Base-by-base conservation (phyloP, 2,113 vertebrate species). In the Ramphastos sulfuratus region DNA sequence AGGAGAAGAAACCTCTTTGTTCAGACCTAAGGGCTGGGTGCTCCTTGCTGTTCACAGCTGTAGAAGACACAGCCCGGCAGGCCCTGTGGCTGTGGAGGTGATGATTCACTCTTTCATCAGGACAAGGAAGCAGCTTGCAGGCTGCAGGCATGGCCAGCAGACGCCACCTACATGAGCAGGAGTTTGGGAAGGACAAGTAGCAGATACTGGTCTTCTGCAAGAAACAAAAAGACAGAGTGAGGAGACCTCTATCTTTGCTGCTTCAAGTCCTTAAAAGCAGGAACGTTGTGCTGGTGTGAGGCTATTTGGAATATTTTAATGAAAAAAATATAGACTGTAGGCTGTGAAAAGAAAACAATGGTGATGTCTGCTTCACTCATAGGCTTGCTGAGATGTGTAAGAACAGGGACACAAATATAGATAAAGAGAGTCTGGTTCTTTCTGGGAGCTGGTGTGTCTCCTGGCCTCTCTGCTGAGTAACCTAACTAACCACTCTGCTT, bases 121-220 rank as follows among this genome's bases (percentile, higher is more conserved):
- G 55, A 16, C 28, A 56, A 30, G 27, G 16, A 28, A 31, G 27
- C 55, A 56, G 55, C 15, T 30, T 56, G 55, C 55, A 56, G 55
- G 55, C 27, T 52, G 23, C 28, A 56, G 55, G 55, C 55, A 56
- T 30, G 27, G 55, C 55, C 16, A 56, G 55, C 59, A 56, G 71
- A 4, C 0, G 4, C 14, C 9, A 27, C 97, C 67, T 95, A 99
- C 99, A 99, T 96, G 99, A 99, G 96, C 99, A 99, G 4, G 99
- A 99, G 97, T 99, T 99, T 1, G 99, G 99, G 91, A 99, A 99
- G 67, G 99, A 98, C 95, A 99, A 95, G 97, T 99, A 99, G 97
- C 99, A 99, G 95, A 99, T 98, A 95, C 98, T 99, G 50, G 98
- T 99, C 98, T 99, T 99, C 99, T 99, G 97, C 60, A 97, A 98